Evolutionary conservation across 1,140 invertebrate species (phyloP).

Genomic region (Plodia interpunctella): DNA sequence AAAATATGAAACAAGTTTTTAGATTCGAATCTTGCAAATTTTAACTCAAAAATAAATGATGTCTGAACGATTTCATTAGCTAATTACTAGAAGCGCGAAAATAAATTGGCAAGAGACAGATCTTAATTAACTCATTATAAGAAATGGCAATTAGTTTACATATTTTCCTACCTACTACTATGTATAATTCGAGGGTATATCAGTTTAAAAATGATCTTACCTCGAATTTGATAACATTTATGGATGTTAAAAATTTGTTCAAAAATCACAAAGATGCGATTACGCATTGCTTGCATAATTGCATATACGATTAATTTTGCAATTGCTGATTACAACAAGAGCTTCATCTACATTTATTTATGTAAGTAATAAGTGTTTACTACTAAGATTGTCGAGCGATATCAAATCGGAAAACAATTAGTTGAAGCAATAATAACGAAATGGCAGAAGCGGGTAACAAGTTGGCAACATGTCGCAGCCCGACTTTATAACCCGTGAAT

Average conservation of each 20-base stretch:
- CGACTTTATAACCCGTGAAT: conserved; percentile 73
- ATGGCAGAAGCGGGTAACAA: conserved; percentile 60
- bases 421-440: conserved; percentile 56
- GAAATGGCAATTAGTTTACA: conserved; percentile 20
- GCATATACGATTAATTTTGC: no score
- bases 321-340: no score
- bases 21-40: no score
- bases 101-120: not conserved
- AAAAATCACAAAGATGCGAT: no score
- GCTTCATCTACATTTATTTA: conserved; percentile 1
- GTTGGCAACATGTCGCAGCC: conserved; percentile 63
- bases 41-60: not conserved
- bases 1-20: no score
- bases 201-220: no score
- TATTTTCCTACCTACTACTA: no score
- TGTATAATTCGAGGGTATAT: no score
- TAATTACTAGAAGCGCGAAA: not conserved
- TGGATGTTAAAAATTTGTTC: no score
- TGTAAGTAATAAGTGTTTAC: conserved; percentile 23
- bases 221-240: no score
- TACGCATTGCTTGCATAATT: no score
- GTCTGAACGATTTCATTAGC: not conserved
- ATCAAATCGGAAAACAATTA: conserved; percentile 63
- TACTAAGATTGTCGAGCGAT: conserved; percentile 29
- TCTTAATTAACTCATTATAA: conserved; percentile 31